Percentiles rank a stretch among this genome's conserved stretches.
Conservation (phyloP, 2,888 invertebrate genomes). For the Machimus rusticus region DNA sequence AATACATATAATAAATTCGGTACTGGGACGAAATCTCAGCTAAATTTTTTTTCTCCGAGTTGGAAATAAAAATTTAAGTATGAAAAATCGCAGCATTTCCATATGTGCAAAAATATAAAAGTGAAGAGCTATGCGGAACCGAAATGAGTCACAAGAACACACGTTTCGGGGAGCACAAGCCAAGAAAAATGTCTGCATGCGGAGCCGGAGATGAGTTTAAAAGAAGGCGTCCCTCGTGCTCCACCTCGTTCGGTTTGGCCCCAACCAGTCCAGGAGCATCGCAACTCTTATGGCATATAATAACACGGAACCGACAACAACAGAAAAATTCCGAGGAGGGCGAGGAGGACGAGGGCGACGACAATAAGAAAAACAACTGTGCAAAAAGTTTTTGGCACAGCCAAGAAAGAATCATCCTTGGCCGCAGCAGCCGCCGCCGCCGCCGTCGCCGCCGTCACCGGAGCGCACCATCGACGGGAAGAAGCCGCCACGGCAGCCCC, state of each 20-base stretch:
- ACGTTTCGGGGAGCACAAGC: background rate
- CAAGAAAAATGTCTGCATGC: background rate
- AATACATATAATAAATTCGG: background rate
- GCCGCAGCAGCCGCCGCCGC: background rate
- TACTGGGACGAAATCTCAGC: background rate
- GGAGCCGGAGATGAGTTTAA: background rate
- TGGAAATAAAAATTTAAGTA: background rate
- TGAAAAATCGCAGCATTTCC: background rate
- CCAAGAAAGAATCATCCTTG: background rate
- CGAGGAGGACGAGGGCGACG: background rate
- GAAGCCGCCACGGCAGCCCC: background rate
- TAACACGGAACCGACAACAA: conserved; percentile 19
- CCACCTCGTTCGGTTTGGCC: background rate
- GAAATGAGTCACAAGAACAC: background rate
- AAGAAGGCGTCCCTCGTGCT: background rate
- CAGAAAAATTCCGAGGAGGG: background rate
- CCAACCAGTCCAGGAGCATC: background rate
- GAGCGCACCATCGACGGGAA: background rate
- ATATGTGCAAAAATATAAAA: background rate
- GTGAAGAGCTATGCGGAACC: background rate
- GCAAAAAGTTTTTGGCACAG: background rate
- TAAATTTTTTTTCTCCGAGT: background rate
- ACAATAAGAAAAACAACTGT: background rate
- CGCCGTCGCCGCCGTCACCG: background rate
- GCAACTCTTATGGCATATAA: background rate